Evolutionary conservation across 2,888 invertebrate species (phyloP).

Genomic region (Sphinx pinastri): DNA sequence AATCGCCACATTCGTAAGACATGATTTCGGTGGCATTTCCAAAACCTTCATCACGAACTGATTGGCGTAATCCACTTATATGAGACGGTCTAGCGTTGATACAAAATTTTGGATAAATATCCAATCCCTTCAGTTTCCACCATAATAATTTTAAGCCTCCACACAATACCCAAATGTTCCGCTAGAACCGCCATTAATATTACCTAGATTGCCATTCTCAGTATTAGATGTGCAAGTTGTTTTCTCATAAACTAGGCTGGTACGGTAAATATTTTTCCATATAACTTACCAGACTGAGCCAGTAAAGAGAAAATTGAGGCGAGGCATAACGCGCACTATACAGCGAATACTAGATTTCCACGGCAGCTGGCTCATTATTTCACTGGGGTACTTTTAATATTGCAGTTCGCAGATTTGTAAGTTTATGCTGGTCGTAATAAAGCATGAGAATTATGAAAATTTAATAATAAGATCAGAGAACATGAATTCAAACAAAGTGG

Average conservation of each 20-base stretch:
- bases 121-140: too few relatives aligned
- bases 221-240: neutral
- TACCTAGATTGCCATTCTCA: neutral
- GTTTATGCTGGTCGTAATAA: neutral
- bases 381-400: neutral
- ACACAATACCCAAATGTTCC: too few relatives aligned
- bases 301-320: slow-evolving; percentile 23
- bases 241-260: slow-evolving; percentile 2
- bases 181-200: too few relatives aligned
- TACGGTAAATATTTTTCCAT: slow-evolving; percentile 15
- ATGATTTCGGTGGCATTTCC: too few relatives aligned
- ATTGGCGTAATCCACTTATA: too few relatives aligned
- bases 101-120: too few relatives aligned
- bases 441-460: neutral
- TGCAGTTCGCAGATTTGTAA: neutral
- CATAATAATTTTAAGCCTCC: too few relatives aligned
- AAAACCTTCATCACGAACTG: too few relatives aligned
- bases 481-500: too few relatives aligned
- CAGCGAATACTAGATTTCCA: neutral
- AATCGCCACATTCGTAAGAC: too few relatives aligned
- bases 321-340: neutral
- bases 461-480: neutral
- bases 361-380: neutral
- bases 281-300: slow-evolving; percentile 2
- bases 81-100: too few relatives aligned